Base-by-base conservation (phyloP, 2,113 vertebrate species). In the Strix aluco region DNA sequence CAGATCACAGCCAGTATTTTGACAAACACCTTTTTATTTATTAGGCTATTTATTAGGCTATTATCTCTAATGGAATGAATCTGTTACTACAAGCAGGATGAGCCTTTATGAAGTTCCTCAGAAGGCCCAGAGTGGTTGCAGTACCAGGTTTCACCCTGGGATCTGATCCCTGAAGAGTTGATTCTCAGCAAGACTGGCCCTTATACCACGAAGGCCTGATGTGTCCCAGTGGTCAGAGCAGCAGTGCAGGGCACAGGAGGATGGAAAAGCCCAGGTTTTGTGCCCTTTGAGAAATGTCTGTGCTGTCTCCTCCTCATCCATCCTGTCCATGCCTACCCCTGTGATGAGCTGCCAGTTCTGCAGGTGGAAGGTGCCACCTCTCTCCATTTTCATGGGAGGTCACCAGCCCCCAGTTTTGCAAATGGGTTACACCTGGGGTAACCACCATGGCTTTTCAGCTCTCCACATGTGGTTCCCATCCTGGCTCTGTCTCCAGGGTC, bases 321-420 rank as follows among this genome's bases (percentile, higher is more conserved):
- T 30, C 63, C 57, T 55, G 16, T 51, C 46, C 40, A 10, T 54
- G 63, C 30, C 32, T 40, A 70, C 4, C 7, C 7, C 42, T 49
- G 55, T 44, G 49, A 80, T 30, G 52, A 78, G 32, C 14, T 69
- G 71, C n/a, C 51, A 55, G 71, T 47, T 29, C 73, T 72, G 38
- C 27, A 57, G 16, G 4, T 73, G 63, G 70, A 21, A 81, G 42
- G 29, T 72, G 30, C 27, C n/a, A 71, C 15, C 3, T n/a, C 34
- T 29, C 42, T 15, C 9, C 7, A 12, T 5, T 16, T 52, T 73
- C 32, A 14, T 2, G 0, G 11, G 9, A 78, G 59, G 44, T 46
- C 4, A 0, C 10, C 0, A 0, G 44, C n/a, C 36, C 44, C 62
- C 18, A 11, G 22, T 73, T 63, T 15, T 54, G 15, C 49, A 14